Conservation (phyloP, 2,113 vertebrate genomes). For the Casuarius casuarius region DNA sequence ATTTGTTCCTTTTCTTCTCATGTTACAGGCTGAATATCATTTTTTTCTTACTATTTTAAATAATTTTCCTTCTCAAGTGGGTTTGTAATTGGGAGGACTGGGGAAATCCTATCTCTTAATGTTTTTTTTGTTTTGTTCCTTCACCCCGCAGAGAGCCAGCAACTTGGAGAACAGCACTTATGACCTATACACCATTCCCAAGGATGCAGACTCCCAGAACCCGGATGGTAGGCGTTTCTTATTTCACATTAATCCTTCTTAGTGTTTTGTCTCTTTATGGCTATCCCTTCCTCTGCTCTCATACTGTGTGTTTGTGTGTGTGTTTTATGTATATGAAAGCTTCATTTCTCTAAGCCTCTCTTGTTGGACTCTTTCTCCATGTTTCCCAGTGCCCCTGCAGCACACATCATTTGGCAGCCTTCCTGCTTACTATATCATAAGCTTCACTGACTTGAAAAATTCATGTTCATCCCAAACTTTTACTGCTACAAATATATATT, state of each 20-base stretch:
- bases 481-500: conserved; percentile 74
- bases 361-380: neutral
- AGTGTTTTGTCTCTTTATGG: neutral
- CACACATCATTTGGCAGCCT: conserved; percentile 55
- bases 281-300: neutral
- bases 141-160: conserved; percentile 86
- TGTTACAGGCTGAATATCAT: neutral
- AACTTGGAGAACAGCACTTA: conserved; percentile 99
- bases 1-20: neutral
- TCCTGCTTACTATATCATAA: conserved; percentile 46
- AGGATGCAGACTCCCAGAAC: conserved; percentile 96
- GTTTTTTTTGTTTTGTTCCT: neutral
- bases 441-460: conserved; percentile 73
- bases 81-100: neutral
- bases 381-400: conserved; percentile 21
- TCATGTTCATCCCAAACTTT: conserved; percentile 63
- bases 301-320: neutral
- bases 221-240: conserved; percentile 86
- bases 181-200: conserved; percentile 94
- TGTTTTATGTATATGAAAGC: neutral
- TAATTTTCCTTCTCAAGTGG: too few relatives aligned
- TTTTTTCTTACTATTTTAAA: neutral
- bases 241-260: neutral
- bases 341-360: neutral
- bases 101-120: neutral